phyloP scores from a whole-genome alignment of 2,113 vertebrate genomes.

The Nycticryphes semicollaris region DNA sequence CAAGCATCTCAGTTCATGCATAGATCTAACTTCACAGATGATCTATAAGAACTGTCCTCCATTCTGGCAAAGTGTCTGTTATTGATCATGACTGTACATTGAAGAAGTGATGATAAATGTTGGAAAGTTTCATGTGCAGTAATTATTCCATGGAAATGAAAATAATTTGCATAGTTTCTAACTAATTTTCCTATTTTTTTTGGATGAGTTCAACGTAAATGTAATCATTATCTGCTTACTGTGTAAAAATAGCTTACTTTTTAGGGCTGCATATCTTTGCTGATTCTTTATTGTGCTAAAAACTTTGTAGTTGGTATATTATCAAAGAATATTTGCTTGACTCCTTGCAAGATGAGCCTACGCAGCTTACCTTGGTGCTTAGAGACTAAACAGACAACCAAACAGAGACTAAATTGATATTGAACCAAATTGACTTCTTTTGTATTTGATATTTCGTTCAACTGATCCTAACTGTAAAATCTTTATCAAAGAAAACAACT shows the following conservation, averaged over 20 bases:
- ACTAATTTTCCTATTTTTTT: neutral
- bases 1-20: neutral
- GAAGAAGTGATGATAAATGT: neutral
- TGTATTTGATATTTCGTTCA: conserved; percentile 37
- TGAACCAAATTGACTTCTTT: conserved; percentile 25
- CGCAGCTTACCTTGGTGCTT: neutral
- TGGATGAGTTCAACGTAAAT: neutral
- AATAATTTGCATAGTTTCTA: neutral
- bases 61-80: neutral
- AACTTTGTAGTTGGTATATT: neutral
- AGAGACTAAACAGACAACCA: neutral
- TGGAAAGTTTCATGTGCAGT: neutral
- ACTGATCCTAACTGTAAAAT: conserved; percentile 28
- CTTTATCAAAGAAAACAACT: conserved; percentile 47
- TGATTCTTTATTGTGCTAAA: neutral
- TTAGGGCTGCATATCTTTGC: neutral
- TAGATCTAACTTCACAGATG: neutral
- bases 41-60: neutral
- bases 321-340: neutral
- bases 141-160: neutral
- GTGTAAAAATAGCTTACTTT: neutral
- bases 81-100: neutral
- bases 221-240: neutral
- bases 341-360: neutral
- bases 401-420: neutral